Conservation (phyloP, 2,113 vertebrate genomes). For the Notarius quadriscutis region DNA sequence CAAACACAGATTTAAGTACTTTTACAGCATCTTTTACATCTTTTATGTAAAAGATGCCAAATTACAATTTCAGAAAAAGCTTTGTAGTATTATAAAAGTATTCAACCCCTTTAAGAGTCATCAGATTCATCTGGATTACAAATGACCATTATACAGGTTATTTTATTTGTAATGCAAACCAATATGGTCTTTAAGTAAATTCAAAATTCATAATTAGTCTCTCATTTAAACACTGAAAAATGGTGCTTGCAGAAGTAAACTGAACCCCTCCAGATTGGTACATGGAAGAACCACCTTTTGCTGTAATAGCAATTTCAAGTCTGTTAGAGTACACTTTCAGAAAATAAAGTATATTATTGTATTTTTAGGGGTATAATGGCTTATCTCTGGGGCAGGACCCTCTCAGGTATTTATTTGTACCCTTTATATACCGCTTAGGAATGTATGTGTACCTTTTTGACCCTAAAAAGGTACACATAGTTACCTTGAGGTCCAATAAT, state of each 20-base stretch:
- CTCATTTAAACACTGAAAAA: background rate
- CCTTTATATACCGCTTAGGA: too few relatives aligned
- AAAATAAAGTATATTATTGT: too few relatives aligned
- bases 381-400: too few relatives aligned
- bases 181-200: too few relatives aligned
- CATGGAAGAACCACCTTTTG: background rate
- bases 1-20: background rate
- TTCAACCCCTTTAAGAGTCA: background rate
- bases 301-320: background rate
- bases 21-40: too few relatives aligned
- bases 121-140: background rate
- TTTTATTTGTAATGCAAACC: background rate
- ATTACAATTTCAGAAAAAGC: background rate
- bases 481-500: too few relatives aligned
- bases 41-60: background rate
- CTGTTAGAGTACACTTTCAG: background rate
- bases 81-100: background rate
- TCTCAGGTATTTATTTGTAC: too few relatives aligned
- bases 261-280: background rate
- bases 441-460: too few relatives aligned
- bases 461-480: too few relatives aligned
- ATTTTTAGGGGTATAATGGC: too few relatives aligned
- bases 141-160: background rate
- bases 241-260: background rate
- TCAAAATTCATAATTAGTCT: background rate